Base-by-base conservation (phyloP, 2,888 invertebrate genomes). In the Timandra comae region DNA sequence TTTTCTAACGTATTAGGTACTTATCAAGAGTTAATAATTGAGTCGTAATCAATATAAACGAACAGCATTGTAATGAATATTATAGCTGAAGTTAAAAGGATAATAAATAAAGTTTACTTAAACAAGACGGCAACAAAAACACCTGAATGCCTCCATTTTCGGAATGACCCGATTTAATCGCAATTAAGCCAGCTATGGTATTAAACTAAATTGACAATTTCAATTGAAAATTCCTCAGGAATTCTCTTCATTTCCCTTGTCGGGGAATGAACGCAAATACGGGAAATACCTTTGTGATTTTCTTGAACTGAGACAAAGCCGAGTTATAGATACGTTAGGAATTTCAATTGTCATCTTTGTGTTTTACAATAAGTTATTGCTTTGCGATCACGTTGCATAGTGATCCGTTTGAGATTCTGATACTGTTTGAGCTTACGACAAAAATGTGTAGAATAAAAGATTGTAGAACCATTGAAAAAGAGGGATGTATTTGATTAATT, bases 181-280 rank as follows among this genome's bases (percentile, higher is more conserved):
- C 53, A 56, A 63, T 57, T 59, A 63, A 62, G 51, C 44, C 50
- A 37, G 46, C 41, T 45, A 43, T 52, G 49, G 50, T 51, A 56
- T 57, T 61, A 52, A 57, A 52, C 56, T 46, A 52, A 56, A 64
- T 60, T 57, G 60, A 52, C 60, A 61, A 55, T 63, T 63, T 56
- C 52, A 63, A 61, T 63, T 57, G 61, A 54, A 51, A 63, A 66
- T 63, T 55, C 56, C 57, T 41, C 46, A 52, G 48, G 58, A 60
- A 57, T 63, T 57, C 56, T 46, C 46, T 41, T 57, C 54, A 56
- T 63, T 63, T 58, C 52, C 45, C 40, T 38, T 41, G 49, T 36
- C 35, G 41, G 40, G 45, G 51, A 56, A 54, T 53, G 47, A 52
- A 52, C 40, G 57, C 49, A 56, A 58, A 61, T 58, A 58, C 48